Conservation (phyloP, 2,113 vertebrate genomes). For the Amblyopsis rosae region DNA sequence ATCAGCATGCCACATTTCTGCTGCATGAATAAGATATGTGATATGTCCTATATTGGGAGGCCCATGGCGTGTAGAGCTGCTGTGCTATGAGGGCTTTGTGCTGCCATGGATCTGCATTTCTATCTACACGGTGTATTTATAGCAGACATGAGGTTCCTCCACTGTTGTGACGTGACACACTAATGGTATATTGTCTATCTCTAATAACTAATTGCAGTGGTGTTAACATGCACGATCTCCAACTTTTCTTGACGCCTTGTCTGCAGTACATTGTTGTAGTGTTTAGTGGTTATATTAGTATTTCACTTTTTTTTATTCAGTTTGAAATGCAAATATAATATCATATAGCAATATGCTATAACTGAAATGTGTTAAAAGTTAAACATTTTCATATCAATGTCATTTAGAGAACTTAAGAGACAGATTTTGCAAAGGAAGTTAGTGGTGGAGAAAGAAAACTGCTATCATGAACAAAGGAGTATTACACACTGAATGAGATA, state of each 20-base stretch:
- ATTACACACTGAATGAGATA: too few relatives aligned
- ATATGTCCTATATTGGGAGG: constrained; percentile 31
- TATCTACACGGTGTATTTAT: constrained; percentile 20
- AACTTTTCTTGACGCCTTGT: too few relatives aligned
- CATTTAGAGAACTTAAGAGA: too few relatives aligned
- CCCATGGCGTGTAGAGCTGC: neutral
- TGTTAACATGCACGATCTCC: too few relatives aligned
- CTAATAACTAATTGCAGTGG: neutral
- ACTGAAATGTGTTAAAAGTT: too few relatives aligned
- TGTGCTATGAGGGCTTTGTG: constrained; percentile 13
- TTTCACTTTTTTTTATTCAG: neutral
- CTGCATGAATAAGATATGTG: constrained; percentile 54
- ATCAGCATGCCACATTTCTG: constrained; percentile 37
- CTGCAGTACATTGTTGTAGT: neutral
- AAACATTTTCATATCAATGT: too few relatives aligned
- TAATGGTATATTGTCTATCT: neutral
- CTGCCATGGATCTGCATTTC: constrained; percentile 1
- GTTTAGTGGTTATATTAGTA: neutral
- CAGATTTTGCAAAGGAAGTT: too few relatives aligned
- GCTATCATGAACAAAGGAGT: too few relatives aligned
- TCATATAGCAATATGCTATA: too few relatives aligned
- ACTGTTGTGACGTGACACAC: constrained; percentile 3
- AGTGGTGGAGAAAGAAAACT: too few relatives aligned
- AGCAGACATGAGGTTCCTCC: neutral
- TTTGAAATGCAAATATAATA: too few relatives aligned